A percentile compares a stretch with the other conserved stretches of the same genome.
These are phyloP conservation scores for Ochotona curzoniae DNA, from an alignment of 2,113 vertebrate species.

Conservation along the genomic window DNA sequence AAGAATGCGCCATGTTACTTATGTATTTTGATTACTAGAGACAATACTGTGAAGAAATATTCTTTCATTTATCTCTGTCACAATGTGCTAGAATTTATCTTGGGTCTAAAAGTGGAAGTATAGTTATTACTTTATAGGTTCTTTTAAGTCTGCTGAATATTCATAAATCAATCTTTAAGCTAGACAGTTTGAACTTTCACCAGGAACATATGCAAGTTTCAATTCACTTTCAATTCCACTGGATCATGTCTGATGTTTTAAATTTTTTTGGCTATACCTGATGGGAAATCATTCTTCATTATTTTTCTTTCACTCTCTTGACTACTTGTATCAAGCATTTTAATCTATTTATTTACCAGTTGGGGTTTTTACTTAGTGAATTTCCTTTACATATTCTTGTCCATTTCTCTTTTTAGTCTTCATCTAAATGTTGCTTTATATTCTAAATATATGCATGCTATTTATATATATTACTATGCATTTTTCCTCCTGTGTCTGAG, in stretches of 20 bases:
- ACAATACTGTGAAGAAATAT: not conserved
- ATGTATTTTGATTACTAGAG: not conserved
- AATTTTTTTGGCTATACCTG: not conserved
- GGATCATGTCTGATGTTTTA: not conserved
- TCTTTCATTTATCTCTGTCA: not conserved
- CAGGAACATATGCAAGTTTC: not conserved
- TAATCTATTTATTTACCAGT: not conserved
- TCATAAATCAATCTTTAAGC: constrained; percentile 15
- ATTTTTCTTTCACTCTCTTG: not conserved
- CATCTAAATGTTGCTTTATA: constrained; percentile 9
- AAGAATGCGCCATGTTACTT: not conserved
- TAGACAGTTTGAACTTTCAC: constrained; percentile 6
- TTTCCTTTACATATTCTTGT: not conserved
- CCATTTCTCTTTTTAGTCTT: not conserved
- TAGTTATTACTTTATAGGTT: not conserved
- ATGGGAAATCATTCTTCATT: not conserved
- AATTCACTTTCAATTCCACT: not conserved
- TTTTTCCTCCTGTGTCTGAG: not conserved
- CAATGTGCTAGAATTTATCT: not conserved
- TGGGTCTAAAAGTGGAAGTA: not conserved
- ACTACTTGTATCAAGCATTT: not conserved
- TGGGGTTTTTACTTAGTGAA: not conserved
- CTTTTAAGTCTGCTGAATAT: constrained; percentile 36
- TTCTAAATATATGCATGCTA: not conserved
- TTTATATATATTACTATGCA: not conserved